phyloP scores from a whole-genome alignment of 2,797 vertebrate genomes.

The Silurus aristotelis region DNA sequence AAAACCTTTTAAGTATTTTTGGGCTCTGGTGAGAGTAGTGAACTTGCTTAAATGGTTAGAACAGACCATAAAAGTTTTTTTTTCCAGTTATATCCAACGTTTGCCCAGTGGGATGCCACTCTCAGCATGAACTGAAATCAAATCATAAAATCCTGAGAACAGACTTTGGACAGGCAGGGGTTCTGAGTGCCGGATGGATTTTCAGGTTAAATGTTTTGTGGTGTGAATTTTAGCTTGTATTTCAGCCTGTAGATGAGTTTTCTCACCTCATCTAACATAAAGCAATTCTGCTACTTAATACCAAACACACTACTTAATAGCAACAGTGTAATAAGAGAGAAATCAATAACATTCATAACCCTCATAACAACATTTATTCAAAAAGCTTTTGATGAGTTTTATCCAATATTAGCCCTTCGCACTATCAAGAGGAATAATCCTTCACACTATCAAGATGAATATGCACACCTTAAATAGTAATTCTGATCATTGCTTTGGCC shows the following conservation, averaged over 20 bases:
- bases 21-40: not conserved
- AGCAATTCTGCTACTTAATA: not conserved
- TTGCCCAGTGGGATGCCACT: slow-evolving; percentile 2
- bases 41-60: not conserved
- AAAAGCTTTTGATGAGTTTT: not conserved
- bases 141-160: slow-evolving; percentile 10
- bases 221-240: not conserved
- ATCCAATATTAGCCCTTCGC: not conserved
- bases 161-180: not conserved
- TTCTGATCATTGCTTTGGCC: not conserved
- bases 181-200: slow-evolving; percentile 18
- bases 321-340: not conserved
- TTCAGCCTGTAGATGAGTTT: not conserved
- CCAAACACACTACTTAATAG: too few species aligned
- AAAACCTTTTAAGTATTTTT: not conserved
- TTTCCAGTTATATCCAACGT: not conserved
- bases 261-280: not conserved
- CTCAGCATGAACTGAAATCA: not conserved
- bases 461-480: not conserved
- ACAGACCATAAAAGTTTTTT: not conserved
- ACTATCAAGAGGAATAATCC: too few species aligned
- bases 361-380: not conserved
- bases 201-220: slow-evolving; percentile 15
- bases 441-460: not conserved
- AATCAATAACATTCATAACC: not conserved